Conservation (phyloP, 2,797 vertebrate genomes). For the Buphagus erythrorhynchus region DNA sequence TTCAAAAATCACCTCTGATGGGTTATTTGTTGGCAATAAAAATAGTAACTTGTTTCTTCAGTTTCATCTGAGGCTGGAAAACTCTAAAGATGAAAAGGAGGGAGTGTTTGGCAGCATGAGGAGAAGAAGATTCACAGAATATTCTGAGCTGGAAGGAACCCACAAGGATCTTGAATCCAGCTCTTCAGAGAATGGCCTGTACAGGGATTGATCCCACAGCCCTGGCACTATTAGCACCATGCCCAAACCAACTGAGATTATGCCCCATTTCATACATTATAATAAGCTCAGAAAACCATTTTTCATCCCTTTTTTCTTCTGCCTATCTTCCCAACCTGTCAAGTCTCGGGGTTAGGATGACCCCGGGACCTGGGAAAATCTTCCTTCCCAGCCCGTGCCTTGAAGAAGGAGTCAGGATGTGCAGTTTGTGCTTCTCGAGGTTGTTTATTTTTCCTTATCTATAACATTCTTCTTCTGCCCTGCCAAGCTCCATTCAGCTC, state of each 20-base stretch:
- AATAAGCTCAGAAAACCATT: background rate
- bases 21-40: background rate
- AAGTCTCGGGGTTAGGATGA: too few relatives aligned
- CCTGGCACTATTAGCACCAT: background rate
- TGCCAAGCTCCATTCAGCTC: too few relatives aligned
- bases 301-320: background rate
- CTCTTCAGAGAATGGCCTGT: accelerated
- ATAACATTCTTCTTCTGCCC: too few relatives aligned
- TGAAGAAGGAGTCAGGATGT: too few relatives aligned
- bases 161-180: background rate
- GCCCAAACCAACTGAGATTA: background rate
- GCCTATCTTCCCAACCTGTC: background rate
- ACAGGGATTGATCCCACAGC: background rate
- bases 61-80: background rate
- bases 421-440: too few relatives aligned
- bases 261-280: background rate
- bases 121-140: background rate
- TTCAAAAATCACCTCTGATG: background rate
- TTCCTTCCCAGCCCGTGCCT: too few relatives aligned
- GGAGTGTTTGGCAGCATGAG: background rate
- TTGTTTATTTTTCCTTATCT: too few relatives aligned
- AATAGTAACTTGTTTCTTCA: background rate
- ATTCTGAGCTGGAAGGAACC: background rate
- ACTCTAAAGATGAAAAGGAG: background rate
- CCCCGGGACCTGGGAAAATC: too few relatives aligned